Evolutionary conservation across 2,888 invertebrate genomes (phyloP), one percentile per base, ranked within the genome.

Genomic region (Diloba caeruleocephala): DNA sequence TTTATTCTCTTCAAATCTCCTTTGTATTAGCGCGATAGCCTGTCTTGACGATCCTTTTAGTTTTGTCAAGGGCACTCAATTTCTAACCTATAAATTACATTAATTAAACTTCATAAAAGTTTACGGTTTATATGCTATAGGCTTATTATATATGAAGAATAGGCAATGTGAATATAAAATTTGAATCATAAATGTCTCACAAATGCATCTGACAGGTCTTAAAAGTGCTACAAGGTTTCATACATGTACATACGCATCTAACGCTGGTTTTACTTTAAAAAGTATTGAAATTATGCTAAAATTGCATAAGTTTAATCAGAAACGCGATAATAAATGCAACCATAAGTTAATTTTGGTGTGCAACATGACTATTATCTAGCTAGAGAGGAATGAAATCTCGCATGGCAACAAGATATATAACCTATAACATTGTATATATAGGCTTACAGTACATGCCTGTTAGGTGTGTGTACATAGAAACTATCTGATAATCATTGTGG

Each of bases 371-470:
- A 72, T 76, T 78, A 74, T 68, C 68, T 76, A 56, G 55, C 51
- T 57, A 61, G 43, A 72, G 63, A 68, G 69, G 73, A 74, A 77
- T 67, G 56, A 79, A 84, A 82, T 84, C 85, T 88, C 79, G 87
- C 91, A 87, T 90, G 88, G 90, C 87, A 91, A 91, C 90, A 89
- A 84, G 83, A 74, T 68, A 79, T 86, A 87, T 90, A 88, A 88
- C 87, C 88, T 88, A 87, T 84, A 85, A 81, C 74, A 71, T 75
- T 84, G 81, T 86, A 81, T 80, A 81, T 78, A 78, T 79, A 79
- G 73, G 79, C 74, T 62, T 77, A 60, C 36, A 61, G 74, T 74
- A 75, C 69, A 70, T 74, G 60, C 52, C 70, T 78, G 71, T 67
- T 74, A 72, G 66, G 74, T 61, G 70, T 78, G 51, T 78, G 79